Conservation (phyloP, 2,113 vertebrate species). For the Fulmarus glacialis region DNA sequence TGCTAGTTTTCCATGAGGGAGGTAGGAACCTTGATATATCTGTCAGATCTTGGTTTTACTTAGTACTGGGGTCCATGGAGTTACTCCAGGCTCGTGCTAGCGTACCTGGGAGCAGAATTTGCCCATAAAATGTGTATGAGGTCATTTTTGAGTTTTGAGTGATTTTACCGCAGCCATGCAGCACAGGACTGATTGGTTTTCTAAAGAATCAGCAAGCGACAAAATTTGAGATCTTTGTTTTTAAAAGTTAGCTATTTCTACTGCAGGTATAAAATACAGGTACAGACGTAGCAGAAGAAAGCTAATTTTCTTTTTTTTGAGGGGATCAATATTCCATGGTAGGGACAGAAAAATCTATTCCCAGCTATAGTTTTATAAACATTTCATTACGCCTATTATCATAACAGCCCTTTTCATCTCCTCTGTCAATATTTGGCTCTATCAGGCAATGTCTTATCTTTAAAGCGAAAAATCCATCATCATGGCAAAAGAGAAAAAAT, state of each 20-base stretch:
- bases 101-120: not conserved
- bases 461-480: conserved; percentile 25
- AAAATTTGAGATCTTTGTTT: not conserved
- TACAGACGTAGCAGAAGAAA: not conserved
- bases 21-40: not conserved
- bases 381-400: conserved; percentile 58
- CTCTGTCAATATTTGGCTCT: conserved; percentile 56
- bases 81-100: not conserved
- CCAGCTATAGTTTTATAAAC: conserved; percentile 18
- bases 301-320: not conserved
- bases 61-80: not conserved
- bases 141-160: not conserved
- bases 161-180: rapidly evolving
- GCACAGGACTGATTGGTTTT: not conserved
- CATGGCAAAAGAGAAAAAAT: not conserved
- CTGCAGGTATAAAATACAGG: not conserved
- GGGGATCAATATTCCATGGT: not conserved
- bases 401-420: conserved; percentile 51
- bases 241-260: not conserved
- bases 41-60: not conserved
- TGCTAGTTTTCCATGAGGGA: not conserved
- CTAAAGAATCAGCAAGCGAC: not conserved
- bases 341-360: not conserved
- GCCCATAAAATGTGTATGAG: rapidly evolving
- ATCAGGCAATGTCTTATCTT: conserved; percentile 30